Percentiles rank a stretch among this genome's conserved stretches.
These are phyloP conservation scores for Mallotus villosus DNA, from an alignment of 2,797 vertebrate species.

Conservation along the genomic window DNA sequence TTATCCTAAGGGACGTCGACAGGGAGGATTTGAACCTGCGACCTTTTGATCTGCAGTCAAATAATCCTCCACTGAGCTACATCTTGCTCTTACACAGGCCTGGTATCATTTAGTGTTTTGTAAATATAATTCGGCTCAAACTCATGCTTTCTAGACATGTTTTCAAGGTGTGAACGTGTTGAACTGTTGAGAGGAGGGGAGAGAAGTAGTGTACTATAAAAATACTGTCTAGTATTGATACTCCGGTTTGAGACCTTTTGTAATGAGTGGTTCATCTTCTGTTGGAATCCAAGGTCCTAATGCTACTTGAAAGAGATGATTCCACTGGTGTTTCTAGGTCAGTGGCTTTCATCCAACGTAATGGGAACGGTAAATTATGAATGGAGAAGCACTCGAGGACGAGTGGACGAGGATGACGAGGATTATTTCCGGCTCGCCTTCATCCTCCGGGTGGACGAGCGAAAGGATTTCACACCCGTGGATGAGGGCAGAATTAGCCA, in stretches of 20 bases:
- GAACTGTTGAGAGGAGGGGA: too few relatives aligned
- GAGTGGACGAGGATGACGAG: constrained; percentile 58
- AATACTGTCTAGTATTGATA: constrained; percentile 16
- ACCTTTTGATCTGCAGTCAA: too few relatives aligned
- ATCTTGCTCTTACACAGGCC: too few relatives aligned
- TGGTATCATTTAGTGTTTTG: too few relatives aligned
- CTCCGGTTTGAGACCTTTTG: constrained; percentile 52
- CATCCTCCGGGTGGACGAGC: constrained; percentile 28
- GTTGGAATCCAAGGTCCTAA: constrained; percentile 36
- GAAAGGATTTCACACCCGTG: constrained; percentile 55
- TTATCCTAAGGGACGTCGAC: too few relatives aligned
- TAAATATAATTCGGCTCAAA: too few relatives aligned
- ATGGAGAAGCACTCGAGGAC: constrained; percentile 69
- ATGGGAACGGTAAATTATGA: constrained; percentile 70
- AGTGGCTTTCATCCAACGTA: constrained; percentile 72
- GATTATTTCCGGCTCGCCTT: constrained; percentile 67
- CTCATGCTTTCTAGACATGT: too few relatives aligned
- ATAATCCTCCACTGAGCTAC: too few relatives aligned
- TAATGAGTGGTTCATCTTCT: constrained; percentile 18
- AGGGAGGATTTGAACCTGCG: too few relatives aligned
- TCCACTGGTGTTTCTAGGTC: constrained; percentile 67
- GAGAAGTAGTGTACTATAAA: too few relatives aligned
- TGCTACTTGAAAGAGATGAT: constrained; percentile 51
- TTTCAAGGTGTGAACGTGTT: too few relatives aligned
- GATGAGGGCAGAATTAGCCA: constrained; percentile 52